Evolutionary conservation across 1,140 invertebrate species (phyloP), one percentile per base, ranked within the genome.

Genomic region (Theocolax elegans): DNA sequence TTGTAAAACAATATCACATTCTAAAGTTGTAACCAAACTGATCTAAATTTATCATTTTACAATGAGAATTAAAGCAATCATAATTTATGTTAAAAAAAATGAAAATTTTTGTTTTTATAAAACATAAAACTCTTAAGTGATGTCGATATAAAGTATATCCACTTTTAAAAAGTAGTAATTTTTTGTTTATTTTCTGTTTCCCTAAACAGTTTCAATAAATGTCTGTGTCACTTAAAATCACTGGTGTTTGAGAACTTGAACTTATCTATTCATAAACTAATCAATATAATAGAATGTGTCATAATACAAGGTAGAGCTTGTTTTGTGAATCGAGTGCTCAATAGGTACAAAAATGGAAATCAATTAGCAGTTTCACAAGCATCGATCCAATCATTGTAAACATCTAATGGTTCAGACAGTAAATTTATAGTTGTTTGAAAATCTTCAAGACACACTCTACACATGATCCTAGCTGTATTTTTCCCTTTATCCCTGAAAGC

Each of bases 351-450:
- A n/a, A n/a, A n/a, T n/a, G n/a, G 0, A 56, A 42, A 15, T 89
- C 86, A 93, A 86, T 98, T 98, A 40, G 94, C 95, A 75, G 83
- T 89, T 88, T 98, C 98, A 88, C 97, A 99, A 1, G 97, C 97
- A 89, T 99, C 98, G 63, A 99, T 98, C 98, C 98, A 99, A 84
- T 99, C 97, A 87, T 98, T 98, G 82, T 99, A 99, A 21, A 99
- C 97, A 90, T 99, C 98, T 68, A 99, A 91, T 49, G 97, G 92
- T 86, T 99, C 97, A 12, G 97, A 98, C 64, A 99, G 88, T 82
- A 97, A 94, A 87, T 98, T 99, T 73, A 99, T 99, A 25, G 91
- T 92, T 4, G 97, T 97, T 85, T 99, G 97, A 87, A 96, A 99
- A 84, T 97, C 95, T 87, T 99, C 98, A 73, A 95, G 82, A 80